phyloP scores from a whole-genome alignment of 2,888 invertebrate species.

The Acanthosepion lycidas region DNA sequence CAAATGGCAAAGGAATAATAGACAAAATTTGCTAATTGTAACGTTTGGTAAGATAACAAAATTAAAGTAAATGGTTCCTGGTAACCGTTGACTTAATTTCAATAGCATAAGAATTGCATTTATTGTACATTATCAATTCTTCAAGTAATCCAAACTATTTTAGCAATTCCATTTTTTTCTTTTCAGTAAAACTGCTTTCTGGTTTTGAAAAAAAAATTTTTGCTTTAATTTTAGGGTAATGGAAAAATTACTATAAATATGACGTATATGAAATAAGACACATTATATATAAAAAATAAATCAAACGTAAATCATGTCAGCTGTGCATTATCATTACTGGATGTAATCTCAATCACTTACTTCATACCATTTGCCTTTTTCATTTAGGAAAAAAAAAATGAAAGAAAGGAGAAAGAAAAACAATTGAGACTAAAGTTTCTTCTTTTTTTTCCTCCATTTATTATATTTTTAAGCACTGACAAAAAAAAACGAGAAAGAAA shows the following conservation, averaged over 20 bases:
- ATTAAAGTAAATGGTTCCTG: neutral
- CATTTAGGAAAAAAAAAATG: no score
- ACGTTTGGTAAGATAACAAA: neutral
- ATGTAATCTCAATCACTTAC: neutral
- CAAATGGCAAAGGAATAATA: neutral
- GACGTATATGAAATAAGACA: neutral
- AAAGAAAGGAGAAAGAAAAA: neutral
- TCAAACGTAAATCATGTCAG: neutral
- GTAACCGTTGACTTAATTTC: neutral
- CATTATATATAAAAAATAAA: no score
- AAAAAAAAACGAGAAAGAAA: neutral
- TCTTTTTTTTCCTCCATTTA: neutral
- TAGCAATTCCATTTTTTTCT: neutral
- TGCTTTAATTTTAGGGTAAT: neutral
- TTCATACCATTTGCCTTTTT: neutral
- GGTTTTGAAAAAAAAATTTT: neutral
- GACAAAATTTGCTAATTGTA: neutral
- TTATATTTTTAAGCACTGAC: neutral
- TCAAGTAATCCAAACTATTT: neutral
- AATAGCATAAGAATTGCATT: neutral
- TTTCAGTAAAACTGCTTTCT: neutral
- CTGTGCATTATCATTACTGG: neutral
- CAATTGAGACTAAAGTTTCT: neutral
- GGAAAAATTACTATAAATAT: slow-evolving; percentile 9
- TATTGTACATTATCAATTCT: slow-evolving; percentile 2